Evolutionary conservation across 2,888 invertebrate species (phyloP).

Genomic region (Agrotis segetum): DNA sequence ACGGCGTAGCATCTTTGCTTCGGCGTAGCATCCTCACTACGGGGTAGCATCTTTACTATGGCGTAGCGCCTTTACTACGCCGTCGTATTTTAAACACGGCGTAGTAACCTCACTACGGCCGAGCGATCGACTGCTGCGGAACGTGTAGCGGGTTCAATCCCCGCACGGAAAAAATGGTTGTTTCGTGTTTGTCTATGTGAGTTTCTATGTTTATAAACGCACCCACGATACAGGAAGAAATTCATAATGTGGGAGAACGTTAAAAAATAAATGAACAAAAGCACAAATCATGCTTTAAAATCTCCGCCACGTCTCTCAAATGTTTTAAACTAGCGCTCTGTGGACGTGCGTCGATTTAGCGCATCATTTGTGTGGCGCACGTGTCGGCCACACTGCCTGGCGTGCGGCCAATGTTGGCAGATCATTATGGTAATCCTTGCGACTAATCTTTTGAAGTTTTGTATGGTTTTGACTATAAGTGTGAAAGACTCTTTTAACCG

Average conservation of each 20-base stretch:
- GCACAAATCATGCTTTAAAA: slow-evolving; percentile 1
- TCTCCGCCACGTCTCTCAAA: not conserved
- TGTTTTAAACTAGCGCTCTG: slow-evolving; percentile 5
- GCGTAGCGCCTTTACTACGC: no score
- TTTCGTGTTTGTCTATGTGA: no score
- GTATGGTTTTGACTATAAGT: not conserved
- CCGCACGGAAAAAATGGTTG: no score
- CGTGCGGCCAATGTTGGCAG: slow-evolving; percentile 29
- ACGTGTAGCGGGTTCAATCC: no score
- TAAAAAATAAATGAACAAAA: no score
- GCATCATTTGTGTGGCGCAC: slow-evolving; percentile 18
- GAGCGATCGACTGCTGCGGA: no score
- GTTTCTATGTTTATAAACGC: no score
- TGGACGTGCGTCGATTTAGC: slow-evolving; percentile 4
- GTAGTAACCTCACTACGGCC: no score
- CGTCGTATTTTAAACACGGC: no score
- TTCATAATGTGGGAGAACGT: no score
- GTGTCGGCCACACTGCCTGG: slow-evolving; percentile 27
- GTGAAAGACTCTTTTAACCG: not conserved
- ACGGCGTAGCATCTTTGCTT: not conserved
- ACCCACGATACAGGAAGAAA: no score
- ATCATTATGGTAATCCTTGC: slow-evolving; percentile 11
- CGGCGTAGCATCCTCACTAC: not conserved
- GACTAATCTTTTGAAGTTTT: not conserved
- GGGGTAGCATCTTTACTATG: not conserved